Conservation (phyloP, 30 jellyfish, hydroid and myxozoan species). For the Aurelia aurita complex sp. Pacific region DNA sequence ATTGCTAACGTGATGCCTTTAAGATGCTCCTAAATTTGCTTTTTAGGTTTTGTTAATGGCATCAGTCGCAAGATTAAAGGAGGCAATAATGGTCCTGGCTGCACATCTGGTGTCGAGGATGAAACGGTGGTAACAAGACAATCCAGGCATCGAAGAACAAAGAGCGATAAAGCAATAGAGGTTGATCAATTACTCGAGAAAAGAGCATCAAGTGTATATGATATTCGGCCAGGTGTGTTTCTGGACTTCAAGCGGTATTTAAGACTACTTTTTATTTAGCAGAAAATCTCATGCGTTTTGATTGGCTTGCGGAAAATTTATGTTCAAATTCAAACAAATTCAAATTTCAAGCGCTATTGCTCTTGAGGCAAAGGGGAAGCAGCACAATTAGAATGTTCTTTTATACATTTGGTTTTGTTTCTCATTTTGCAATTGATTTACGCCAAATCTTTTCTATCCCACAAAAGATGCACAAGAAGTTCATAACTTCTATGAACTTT, state of each 20-base stretch:
- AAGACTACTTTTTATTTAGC: neutral
- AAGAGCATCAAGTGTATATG: constrained; percentile 13
- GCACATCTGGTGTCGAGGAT: constrained; percentile 52
- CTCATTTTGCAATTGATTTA: too few species aligned
- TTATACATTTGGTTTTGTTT: too few species aligned
- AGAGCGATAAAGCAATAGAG: constrained; percentile 53
- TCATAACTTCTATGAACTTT: too few species aligned
- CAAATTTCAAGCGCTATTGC: too few species aligned
- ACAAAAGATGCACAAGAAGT: too few species aligned
- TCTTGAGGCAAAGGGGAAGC: too few species aligned
- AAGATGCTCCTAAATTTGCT: neutral
- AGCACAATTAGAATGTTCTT: too few species aligned
- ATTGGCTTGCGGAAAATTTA: too few species aligned
- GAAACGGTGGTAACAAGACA: constrained; percentile 9
- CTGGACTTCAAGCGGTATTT: neutral
- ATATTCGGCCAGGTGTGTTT: constrained; percentile 9
- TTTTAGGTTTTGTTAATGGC: constrained; percentile 67
- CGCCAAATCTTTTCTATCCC: too few species aligned
- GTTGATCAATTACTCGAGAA: constrained; percentile 19
- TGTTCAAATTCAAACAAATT: too few species aligned
- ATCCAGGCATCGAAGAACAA: constrained; percentile 58
- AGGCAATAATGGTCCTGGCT: constrained; percentile 33
- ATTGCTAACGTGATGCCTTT: too few species aligned
- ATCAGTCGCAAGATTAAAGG: constrained; percentile 66
- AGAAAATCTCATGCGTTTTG: too few species aligned